phyloP scores from a whole-genome alignment of 1,140 invertebrate species.

The Neodiprion pinetum region DNA sequence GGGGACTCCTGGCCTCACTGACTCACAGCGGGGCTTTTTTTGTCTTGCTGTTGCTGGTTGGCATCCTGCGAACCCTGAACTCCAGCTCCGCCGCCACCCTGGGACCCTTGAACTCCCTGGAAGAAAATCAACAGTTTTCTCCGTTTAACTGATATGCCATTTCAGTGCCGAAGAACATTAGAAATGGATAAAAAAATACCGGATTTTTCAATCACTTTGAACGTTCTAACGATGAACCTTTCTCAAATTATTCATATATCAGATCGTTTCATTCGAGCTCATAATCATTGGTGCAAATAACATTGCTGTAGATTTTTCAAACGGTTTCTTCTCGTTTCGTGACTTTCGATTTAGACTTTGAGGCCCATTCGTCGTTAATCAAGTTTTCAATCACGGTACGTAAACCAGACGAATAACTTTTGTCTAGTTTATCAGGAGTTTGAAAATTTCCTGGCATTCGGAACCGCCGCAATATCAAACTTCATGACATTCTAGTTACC shows the following conservation, averaged over 20 bases:
- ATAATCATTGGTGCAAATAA: no score
- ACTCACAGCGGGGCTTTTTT: constrained; percentile 82
- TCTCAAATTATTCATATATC: constrained; percentile 66
- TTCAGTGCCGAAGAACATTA: constrained; percentile 49
- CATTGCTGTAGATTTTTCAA: no score
- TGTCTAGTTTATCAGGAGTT: no score
- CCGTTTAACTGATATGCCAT: constrained; percentile 29
- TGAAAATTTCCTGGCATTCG: no score
- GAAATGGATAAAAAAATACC: not conserved
- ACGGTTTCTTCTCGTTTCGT: not conserved
- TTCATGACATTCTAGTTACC: constrained; percentile 38
- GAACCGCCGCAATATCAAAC: no score
- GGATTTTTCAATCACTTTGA: constrained; percentile 67
- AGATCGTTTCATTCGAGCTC: constrained; percentile 42
- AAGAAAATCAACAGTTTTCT: constrained; percentile 23
- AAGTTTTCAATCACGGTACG: no score
- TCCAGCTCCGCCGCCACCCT: constrained; percentile 59
- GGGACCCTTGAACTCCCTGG: constrained; percentile 56
- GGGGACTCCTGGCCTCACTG: constrained; percentile 69
- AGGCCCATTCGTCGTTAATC: no score
- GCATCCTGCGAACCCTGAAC: constrained; percentile 68
- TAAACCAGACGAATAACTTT: no score
- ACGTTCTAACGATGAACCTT: constrained; percentile 69
- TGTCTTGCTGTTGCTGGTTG: constrained; percentile 75
- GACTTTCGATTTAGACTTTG: constrained; percentile 32